These are phyloP conservation scores for Meiosimyza platycephala DNA, from an alignment of 2,888 invertebrate genomes.

Conservation along the genomic window DNA sequence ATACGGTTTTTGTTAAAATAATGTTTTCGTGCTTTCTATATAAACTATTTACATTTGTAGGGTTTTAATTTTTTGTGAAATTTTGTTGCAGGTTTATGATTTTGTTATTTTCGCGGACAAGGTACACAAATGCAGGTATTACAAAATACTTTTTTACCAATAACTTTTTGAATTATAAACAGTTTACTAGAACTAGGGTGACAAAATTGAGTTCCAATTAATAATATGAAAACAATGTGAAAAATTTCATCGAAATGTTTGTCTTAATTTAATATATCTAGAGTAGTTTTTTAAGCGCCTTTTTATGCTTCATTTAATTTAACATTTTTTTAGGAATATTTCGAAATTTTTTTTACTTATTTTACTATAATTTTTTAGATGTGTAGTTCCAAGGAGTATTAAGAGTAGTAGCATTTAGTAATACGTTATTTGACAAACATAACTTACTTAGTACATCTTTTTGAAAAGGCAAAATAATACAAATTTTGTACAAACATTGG, in stretches of 20 bases:
- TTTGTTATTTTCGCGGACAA: slow-evolving; percentile 28
- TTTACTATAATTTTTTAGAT: background rate
- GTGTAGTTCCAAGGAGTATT: background rate
- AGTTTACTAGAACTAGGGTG: slow-evolving; percentile 1
- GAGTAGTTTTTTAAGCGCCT: background rate
- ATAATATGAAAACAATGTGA: background rate
- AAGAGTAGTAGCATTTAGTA: too few relatives aligned
- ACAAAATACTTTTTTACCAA: slow-evolving; percentile 4
- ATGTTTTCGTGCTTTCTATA: background rate
- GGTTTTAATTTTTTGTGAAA: slow-evolving; percentile 14
- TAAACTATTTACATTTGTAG: slow-evolving; percentile 25
- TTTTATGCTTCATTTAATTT: slow-evolving; percentile 1
- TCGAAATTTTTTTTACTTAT: background rate
- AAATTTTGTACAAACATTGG: too few relatives aligned
- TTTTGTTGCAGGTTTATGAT: slow-evolving; percentile 28
- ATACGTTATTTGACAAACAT: too few relatives aligned
- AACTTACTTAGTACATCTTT: too few relatives aligned
- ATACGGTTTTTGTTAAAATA: too few relatives aligned
- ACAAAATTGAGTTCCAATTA: slow-evolving; percentile 32
- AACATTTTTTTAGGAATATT: background rate
- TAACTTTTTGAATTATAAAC: background rate
- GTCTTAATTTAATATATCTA: background rate
- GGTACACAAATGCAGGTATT: slow-evolving; percentile 40
- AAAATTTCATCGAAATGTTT: slow-evolving; percentile 12
- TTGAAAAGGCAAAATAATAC: too few relatives aligned